These are phyloP conservation scores for Thalassaphorura encarpata DNA, from an alignment of 1,140 invertebrate genomes.

Conservation along the genomic window DNA sequence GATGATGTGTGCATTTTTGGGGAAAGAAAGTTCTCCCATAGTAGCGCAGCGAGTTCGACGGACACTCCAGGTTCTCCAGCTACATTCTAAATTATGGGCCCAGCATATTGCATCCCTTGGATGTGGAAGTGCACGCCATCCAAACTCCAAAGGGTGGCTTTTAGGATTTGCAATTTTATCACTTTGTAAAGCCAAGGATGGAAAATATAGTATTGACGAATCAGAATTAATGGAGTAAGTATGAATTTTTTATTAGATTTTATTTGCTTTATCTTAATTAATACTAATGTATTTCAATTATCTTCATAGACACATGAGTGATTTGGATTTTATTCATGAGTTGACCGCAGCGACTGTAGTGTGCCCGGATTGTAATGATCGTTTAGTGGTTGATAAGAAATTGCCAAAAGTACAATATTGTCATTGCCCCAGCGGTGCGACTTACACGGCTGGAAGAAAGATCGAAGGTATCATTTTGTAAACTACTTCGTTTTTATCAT, in stretches of 20 bases:
- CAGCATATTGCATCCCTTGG: background rate
- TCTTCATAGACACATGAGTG: conserved; percentile 40
- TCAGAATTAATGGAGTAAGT: conserved; percentile 20
- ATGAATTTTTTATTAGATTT: background rate
- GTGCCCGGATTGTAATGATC: conserved; percentile 48
- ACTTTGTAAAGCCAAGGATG: conserved; percentile 15
- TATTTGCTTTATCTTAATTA: conserved; percentile 1
- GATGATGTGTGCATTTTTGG: conserved; percentile 15
- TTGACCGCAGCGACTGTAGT: conserved; percentile 48
- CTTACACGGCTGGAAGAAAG: conserved; percentile 15
- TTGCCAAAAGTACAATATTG: conserved; percentile 47
- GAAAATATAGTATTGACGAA: conserved; percentile 6
- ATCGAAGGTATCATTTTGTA: conserved; percentile 6
- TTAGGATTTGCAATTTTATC: conserved; percentile 19
- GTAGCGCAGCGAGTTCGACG: conserved; percentile 19
- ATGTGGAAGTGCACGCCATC: background rate
- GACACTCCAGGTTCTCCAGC: conserved; percentile 21
- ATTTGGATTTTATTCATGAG: conserved; percentile 43
- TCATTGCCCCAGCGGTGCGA: conserved; percentile 23
- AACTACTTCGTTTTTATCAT: background rate
- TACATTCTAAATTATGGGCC: conserved; percentile 29
- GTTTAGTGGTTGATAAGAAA: conserved; percentile 48
- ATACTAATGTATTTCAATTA: conserved; percentile 13
- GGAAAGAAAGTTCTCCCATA: conserved; percentile 24
- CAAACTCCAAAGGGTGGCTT: conserved; percentile 15